phyloP scores from a whole-genome alignment of 1,140 invertebrate genomes.

The Drosophila kurseongensis region DNA sequence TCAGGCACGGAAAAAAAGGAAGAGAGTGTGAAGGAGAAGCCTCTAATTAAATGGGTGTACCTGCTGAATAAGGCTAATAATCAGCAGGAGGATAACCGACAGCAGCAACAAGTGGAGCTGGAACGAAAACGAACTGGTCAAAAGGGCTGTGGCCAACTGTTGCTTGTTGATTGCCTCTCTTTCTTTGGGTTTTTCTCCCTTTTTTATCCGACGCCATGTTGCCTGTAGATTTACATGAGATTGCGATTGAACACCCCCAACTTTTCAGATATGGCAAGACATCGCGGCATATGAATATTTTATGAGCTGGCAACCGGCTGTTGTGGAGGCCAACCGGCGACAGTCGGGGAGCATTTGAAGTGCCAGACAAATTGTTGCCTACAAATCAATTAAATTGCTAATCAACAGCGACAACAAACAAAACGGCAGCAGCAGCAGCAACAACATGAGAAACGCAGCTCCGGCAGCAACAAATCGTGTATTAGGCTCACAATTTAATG shows the following conservation, averaged over 20 bases:
- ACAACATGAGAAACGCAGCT: conserved; percentile 4
- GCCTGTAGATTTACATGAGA: conserved; percentile 32
- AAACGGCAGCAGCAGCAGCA: conserved; percentile 51
- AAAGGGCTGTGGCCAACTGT: conserved; percentile 62
- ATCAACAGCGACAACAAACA: conserved; percentile 77
- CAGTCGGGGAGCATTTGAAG: conserved; percentile 36
- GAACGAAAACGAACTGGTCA: conserved; percentile 21
- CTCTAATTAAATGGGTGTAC: conserved; percentile 76
- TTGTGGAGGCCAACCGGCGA: conserved; percentile 60
- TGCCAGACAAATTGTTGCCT: conserved; percentile 80
- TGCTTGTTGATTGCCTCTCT: conserved; percentile 30
- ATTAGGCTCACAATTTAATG: conserved; percentile 77
- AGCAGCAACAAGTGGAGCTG: conserved; percentile 27
- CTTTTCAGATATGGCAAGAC: conserved; percentile 10
- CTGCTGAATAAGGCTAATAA: conserved; percentile 68
- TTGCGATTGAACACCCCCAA: conserved; percentile 38
- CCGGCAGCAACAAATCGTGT: conserved; percentile 52
- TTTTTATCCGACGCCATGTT: conserved; percentile 57
- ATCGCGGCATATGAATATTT: conserved; percentile 37
- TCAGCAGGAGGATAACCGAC: conserved; percentile 31
- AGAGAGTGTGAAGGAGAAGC: conserved; percentile 44
- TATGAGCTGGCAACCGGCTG: conserved; percentile 51
- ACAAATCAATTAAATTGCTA: conserved; percentile 83
- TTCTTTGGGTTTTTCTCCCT: conserved; percentile 3
- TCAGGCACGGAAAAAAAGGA: background rate